Evolutionary conservation across 2,113 vertebrate genomes (phyloP), one percentile per base, ranked within the genome.

Genomic region (Pelecanoides urinatrix): DNA sequence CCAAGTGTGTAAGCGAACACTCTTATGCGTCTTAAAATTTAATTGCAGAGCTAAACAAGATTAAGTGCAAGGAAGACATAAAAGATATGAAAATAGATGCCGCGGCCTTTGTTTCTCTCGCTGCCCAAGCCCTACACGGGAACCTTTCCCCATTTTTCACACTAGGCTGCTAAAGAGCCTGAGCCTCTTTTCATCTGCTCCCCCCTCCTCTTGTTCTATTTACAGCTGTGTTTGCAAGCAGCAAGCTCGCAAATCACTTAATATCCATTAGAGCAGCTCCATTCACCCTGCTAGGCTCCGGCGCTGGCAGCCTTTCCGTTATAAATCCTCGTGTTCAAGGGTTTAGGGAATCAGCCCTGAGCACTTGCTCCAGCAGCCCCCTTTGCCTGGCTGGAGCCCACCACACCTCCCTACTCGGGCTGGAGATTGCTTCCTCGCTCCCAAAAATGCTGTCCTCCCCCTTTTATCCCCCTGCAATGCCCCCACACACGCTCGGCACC

Each of bases 21-120:
- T 95, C 95, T 97, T 97, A 96, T 83, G 96, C 97, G 87, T 96
- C 97, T 98, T 98, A 97, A 97, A 97, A 97, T 98, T 97, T 98
- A 98, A 98, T 98, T 97, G 98, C 83, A 11, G 52, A 71, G 86
- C 93, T 97, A 97, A 98, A 97, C 36, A 71, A 98, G 97, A 98
- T 97, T 94, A 97, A 97, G 93, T 74, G 84, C 90, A 26, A 97
- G 91, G 86, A 97, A 96, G 95, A 96, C 95, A 96, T 94, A 95
- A 95, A 94, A 93, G 88, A 79, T 92, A 96, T 71, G 92, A 96
- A 96, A 97, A 97, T 96, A 72, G 92, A 88, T 63, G 73, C 93
- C 6, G 19, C 25, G 52, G 85, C 91, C 94, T 93, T 97, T 97
- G 96, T 97, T 94, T 96, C 92, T 91, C 94, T n/a, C 8, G 29